Percentiles rank a stretch among this genome's conserved stretches.
Evolutionary conservation across 1,140 invertebrate genomes (phyloP).

Genomic region (Ylistrum balloti): DNA sequence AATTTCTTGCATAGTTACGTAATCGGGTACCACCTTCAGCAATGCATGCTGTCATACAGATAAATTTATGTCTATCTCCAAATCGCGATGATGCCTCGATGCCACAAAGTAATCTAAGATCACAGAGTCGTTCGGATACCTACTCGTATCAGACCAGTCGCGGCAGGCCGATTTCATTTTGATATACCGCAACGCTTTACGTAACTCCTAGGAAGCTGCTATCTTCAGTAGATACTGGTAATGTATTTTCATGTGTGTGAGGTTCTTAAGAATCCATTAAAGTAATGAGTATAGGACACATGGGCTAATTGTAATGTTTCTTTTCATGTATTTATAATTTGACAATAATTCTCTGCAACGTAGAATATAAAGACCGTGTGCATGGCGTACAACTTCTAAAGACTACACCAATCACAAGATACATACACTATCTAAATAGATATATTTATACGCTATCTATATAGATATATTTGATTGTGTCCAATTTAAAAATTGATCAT

Average conservation of each 20-base stretch:
- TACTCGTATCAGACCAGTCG: not conserved
- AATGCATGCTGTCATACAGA: constrained; percentile 25
- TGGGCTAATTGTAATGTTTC: constrained; percentile 17
- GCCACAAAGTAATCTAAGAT: constrained; percentile 23
- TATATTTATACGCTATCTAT: not conserved
- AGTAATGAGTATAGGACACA: constrained; percentile 33
- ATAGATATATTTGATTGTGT: not conserved
- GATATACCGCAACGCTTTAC: not conserved
- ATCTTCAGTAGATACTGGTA: constrained; percentile 29
- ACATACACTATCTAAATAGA: not conserved
- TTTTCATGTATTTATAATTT: constrained; percentile 36
- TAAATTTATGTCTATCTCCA: not conserved
- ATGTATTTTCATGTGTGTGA: constrained; percentile 25
- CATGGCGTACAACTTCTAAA: not conserved
- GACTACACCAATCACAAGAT: not conserved
- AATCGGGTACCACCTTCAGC: not conserved
- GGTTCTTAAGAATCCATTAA: constrained; percentile 25
- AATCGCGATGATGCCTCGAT: not conserved
- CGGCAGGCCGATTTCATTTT: not conserved
- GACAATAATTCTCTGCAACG: constrained; percentile 25
- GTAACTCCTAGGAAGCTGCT: not conserved
- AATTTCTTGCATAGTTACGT: not conserved
- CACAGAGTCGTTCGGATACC: not conserved
- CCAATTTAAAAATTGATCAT: not conserved
- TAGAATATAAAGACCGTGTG: not conserved